Evolutionary conservation across 2,113 vertebrate genomes (phyloP), one percentile per base, ranked within the genome.

Genomic region (Anarrhichthys ocellatus): DNA sequence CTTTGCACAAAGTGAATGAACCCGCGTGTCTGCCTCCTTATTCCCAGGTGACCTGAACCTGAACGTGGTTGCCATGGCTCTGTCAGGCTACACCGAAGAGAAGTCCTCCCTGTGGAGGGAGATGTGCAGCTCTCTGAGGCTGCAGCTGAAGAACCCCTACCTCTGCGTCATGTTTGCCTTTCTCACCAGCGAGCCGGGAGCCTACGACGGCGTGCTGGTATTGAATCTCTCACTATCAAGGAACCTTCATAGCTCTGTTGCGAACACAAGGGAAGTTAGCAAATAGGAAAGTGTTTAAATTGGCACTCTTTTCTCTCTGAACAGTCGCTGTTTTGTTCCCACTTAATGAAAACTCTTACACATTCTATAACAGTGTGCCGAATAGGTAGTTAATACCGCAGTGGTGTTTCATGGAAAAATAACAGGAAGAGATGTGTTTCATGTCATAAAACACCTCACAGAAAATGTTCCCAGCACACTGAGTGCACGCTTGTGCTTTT

Each of bases 1-100:
- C 22, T 36, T n/a, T 36, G 17, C 22, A n/a, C 48, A 32, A 9
- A 9, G 22, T 71, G 42, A 59, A 62, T 62, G 52, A 70, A 59
- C 4, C 27, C 20, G 29, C 62, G 44, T 59, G 58, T 75, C 38
- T 62, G 17, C 40, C 52, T 64, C 56, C 18, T 29, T 80, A 50
- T 73, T 88, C 87, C 8, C 93, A 99, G 98, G 97, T 67, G 97
- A 99, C 92, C 93, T 98, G 92, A 99, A 99, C 93, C 95, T 99
- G 80, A 99, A 99, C n/a, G 98, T 99, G 32, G 98, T 99, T 72
- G 98, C 98, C 80, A 99, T 99, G 98, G 98, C 98, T 65, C 91
- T 99, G 36, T 99, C 98, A 0, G 98, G 98, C 62, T 98, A 99
- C 89, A 99, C 98, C 0, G 97, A 99, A 24, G 98, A 99, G 91